Evolutionary conservation across 2,113 vertebrate genomes (phyloP).

Genomic region (Prionailurus viverrinus): DNA sequence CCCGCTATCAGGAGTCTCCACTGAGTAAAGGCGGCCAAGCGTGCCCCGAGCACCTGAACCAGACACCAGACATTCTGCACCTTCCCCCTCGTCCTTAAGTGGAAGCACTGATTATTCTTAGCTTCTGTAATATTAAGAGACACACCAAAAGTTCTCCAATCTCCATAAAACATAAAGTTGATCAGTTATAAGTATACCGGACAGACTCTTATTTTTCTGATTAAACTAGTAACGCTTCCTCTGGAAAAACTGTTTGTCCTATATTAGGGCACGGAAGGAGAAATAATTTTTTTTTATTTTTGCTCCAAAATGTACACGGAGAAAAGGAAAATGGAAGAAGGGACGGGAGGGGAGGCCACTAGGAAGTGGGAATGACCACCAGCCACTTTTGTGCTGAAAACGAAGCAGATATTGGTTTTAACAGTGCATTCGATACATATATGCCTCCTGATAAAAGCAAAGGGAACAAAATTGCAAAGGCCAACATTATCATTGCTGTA

Average conservation of each 20-base stretch:
- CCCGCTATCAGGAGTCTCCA: not conserved
- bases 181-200: not conserved
- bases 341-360: not conserved
- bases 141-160: not conserved
- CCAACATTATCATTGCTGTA: not conserved
- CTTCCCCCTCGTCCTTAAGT: not conserved
- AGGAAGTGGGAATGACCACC: not conserved
- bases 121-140: slow-evolving; percentile 17
- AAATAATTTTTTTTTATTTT: not conserved
- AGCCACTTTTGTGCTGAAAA: not conserved
- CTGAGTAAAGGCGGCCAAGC: not conserved
- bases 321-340: not conserved
- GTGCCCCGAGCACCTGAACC: not conserved
- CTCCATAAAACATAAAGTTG: not conserved
- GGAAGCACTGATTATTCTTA: not conserved
- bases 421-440: not conserved
- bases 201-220: not conserved
- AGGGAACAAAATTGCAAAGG: slow-evolving; percentile 25
- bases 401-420: not conserved
- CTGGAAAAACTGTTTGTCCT: slow-evolving; percentile 32
- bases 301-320: slow-evolving; percentile 8
- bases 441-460: slow-evolving; percentile 56
- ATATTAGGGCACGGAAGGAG: slow-evolving; percentile 8
- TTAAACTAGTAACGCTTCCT: slow-evolving; percentile 42
- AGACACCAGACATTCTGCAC: not conserved